Base-by-base conservation (phyloP, 2,888 invertebrate species). In the Agonopterix arenella region DNA sequence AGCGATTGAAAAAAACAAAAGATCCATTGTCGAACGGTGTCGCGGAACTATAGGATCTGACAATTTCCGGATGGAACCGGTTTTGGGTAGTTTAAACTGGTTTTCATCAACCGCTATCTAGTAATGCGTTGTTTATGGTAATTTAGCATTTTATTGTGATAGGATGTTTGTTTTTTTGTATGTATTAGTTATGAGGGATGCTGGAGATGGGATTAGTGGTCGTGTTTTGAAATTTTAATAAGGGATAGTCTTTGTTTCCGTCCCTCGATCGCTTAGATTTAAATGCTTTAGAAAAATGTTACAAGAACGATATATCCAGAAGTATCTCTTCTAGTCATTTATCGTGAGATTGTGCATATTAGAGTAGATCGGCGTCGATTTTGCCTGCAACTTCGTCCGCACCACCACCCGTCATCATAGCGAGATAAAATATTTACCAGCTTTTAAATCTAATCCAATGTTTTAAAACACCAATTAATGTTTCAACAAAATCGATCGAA, bases 121-220 rank as follows among this genome's bases (percentile, higher is more conserved):
- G 76, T 85, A 84, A 85, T 84, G 81, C 72, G 69, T 80, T 89
- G 88, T 88, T 88, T 86, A 89, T 88, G 88, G 86, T 88, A 89
- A 89, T 89, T 85, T 86, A 70, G 79, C 64, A 60, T 68, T 79
- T 75, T 85, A 78, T 84, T 82, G 79, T 76, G 67, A 61, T 61
- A 64, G 64, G 56, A 61, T 70, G 66, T 68, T 66, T 62, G 60
- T 70, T 75, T 75, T 66, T 43, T 78, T 71, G 64, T 68, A 54
- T 55, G 55, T 11, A n/a, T 18, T 43, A 18, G 36, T 8, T 71
- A 51, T 36, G 54, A 55, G 55, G 51, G 54, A 51, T 54, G 51
- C 46, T 56, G 57, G 54, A 47, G 61, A 80, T 76, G 61, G 66
- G 84, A 82, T 84, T 84, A 80, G 85, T 61, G 83, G 83, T 73